Percentiles rank a stretch among this genome's conserved stretches.
Evolutionary conservation across 1,140 invertebrate species (phyloP).

Genomic region (Charaxes varanes): DNA sequence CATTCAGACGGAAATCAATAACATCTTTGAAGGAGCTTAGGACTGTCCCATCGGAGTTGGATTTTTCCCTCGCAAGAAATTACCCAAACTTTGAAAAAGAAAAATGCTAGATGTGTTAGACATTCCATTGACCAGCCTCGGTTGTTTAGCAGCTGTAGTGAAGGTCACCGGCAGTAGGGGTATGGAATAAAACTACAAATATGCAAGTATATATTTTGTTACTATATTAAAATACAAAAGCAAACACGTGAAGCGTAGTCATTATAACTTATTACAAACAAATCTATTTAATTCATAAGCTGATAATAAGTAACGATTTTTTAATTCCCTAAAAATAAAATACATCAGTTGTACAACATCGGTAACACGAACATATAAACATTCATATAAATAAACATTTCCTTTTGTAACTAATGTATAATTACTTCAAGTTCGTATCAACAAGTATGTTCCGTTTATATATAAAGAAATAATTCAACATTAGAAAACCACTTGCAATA

Average conservation of each 20-base stretch:
- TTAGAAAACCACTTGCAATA: no score
- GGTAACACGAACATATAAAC: constrained; percentile 16
- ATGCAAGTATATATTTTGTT: constrained; percentile 2
- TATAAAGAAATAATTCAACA: no score
- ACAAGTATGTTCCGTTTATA: neutral
- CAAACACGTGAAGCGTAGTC: constrained; percentile 20
- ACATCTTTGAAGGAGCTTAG: no score
- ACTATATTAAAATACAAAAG: constrained; percentile 16
- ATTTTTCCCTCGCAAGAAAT: no score
- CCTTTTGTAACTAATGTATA: no score
- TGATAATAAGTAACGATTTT: constrained; percentile 13
- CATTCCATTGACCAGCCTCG: no score
- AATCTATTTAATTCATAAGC: constrained; percentile 17
- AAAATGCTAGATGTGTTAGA: no score
- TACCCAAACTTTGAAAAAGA: no score
- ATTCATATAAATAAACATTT: constrained; percentile 15
- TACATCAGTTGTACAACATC: constrained; percentile 8
- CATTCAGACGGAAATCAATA: no score
- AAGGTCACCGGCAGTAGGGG: neutral
- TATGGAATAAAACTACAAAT: constrained; percentile 6
- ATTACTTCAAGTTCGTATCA: no score
- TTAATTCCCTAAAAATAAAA: constrained; percentile 5
- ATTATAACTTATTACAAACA: constrained; percentile 11
- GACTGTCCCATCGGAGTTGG: no score
- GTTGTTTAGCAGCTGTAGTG: no score